These are phyloP conservation scores for Pogonocichla stellata DNA, from an alignment of 2,113 vertebrate species.

Conservation along the genomic window DNA sequence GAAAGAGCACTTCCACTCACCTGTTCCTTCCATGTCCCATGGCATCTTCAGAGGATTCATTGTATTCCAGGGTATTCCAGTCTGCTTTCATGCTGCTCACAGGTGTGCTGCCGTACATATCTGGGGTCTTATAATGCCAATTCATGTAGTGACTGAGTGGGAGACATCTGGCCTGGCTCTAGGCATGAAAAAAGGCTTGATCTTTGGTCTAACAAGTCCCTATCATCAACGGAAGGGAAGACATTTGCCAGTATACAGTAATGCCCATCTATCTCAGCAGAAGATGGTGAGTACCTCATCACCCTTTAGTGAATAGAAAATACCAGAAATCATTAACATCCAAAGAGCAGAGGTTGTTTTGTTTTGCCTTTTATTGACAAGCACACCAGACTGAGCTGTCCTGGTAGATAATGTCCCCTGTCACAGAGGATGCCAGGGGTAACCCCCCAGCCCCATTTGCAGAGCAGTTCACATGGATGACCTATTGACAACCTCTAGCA, in stretches of 20 bases:
- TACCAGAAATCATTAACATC: background rate
- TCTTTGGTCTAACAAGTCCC: background rate
- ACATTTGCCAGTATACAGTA: background rate
- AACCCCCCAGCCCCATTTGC: background rate
- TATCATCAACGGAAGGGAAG: background rate
- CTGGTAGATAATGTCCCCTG: background rate
- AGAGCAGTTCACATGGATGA: background rate
- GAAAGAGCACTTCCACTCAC: background rate
- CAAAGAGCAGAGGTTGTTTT: background rate
- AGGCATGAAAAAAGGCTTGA: background rate
- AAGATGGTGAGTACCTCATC: background rate
- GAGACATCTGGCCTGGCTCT: background rate
- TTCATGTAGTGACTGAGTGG: background rate
- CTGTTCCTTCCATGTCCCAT: background rate
- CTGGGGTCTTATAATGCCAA: background rate
- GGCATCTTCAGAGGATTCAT: background rate
- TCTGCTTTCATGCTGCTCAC: background rate
- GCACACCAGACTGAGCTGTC: background rate
- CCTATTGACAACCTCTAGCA: background rate
- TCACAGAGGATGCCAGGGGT: background rate
- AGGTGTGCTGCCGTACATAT: background rate
- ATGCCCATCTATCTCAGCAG: background rate
- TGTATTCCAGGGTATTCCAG: background rate
- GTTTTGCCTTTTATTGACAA: background rate
- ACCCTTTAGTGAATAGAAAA: background rate